Evolutionary conservation across 2,113 vertebrate species (phyloP), one percentile per base, ranked within the genome.

Genomic region (Atrichornis clamosus): DNA sequence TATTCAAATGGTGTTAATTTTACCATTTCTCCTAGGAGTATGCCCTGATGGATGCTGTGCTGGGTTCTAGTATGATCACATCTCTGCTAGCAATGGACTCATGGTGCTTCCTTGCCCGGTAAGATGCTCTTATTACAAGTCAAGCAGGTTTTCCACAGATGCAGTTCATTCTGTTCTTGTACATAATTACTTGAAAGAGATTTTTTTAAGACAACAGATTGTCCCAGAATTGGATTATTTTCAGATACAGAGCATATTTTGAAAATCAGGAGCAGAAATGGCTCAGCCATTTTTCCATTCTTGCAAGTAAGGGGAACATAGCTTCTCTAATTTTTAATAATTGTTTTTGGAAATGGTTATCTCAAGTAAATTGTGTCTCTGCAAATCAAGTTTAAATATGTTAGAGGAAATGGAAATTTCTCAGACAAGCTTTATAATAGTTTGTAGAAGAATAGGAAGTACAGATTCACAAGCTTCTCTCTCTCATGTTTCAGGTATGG

Each of bases 21-120:
- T 64, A 42, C 24, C 30, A 63, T 87, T 91, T 56, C 60, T 93
- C 64, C 39, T 78, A 99, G 99, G 99, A 99, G 78, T 27, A 13
- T 17, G 98, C 98, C 62, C 97, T 99, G 76, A 83, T 99, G 67
- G 90, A 96, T 15, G 98, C 98, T 13, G 97, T 99, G 26, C 98
- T 99, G 49, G 97, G 98, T 94, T 65, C 98, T 41, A 98, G 98
- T 32, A 98, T 98, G 92, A 98, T 99, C 82, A 98, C 98, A 0
- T 98, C 98, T 73, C 87, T 99, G 17, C 96, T 99, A 39, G 99
- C 99, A 41, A 97, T 98, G 96, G 99, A 99, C 64, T 97, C 98
- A 0, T 99, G 99, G 99, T 99, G 99, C 94, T 99, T 99, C 91
- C 98, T 99, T 93, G 99, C 98, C 50, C 97, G 99, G 99, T 99